Evolutionary conservation across 2,797 vertebrate genomes (phyloP), one percentile per base, ranked within the genome.

Genomic region (Myiotriccus ornatus): DNA sequence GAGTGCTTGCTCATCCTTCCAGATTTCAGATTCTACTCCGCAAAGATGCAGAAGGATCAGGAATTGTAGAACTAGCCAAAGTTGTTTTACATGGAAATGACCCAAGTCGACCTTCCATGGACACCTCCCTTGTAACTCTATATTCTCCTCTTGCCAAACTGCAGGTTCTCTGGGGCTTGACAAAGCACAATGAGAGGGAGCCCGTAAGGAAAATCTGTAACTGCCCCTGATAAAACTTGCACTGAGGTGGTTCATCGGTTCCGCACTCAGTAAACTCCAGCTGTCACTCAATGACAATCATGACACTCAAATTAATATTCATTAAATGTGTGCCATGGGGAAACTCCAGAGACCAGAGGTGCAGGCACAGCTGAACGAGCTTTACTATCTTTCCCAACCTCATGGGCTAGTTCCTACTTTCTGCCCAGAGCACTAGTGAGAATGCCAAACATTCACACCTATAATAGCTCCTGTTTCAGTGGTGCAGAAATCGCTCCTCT

Each of bases 261-360:
- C 11, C 30, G 21, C 57, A 49, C 21, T 56, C 56, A 20, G 5
- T 16, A 44, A 87, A 18, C 10, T 46, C 30, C 0, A 0, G 13
- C 56, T 91, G 64, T 50, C 24, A 62, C 24, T 43, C 71, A 79
- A 5, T 12, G 12, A 73, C 81, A 79, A 82, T 35, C 5, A 7
- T 49, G 57, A 74, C 28, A 64, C 55, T 67, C 28, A 70, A 78
- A 78, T 63, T 50, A 80, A 81, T 89, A 78, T 67, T 70, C 14
- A 75, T 44, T 9, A 49, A 75, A 87, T 59, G 20, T 28, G 44
- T 34, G 28, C 25, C 50, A 79, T 0, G 0, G 62, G 70, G 57
- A 63, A 63, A 59, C 35, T 43, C 32, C 22, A 25, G 35, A 70
- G 27, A 70, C 24, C 52, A 70, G 80, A 80, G 32, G 25, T 6